Base-by-base conservation (phyloP, 2,113 vertebrate genomes). In the Stictonetta naevosa region DNA sequence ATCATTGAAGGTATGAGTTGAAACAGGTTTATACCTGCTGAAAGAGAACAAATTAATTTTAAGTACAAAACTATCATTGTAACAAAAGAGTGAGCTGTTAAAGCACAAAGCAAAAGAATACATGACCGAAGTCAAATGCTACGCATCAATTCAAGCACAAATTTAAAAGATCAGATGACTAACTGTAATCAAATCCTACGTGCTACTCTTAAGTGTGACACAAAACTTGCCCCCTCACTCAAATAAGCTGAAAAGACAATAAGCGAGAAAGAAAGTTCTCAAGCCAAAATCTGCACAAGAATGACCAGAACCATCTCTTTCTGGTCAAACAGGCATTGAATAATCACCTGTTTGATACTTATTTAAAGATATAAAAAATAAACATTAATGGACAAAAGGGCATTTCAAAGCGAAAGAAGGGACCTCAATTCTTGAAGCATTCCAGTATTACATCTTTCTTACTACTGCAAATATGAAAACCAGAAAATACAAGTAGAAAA, bases 1-100 rank as follows among this genome's bases (percentile, higher is more conserved):
- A 97, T 93, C 94, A 96, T 3, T 92, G 92, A 94, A 95, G 96
- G 83, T 76, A 90, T 93, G 92, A 93, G 91, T 90, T 96, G 95
- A 96, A 97, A 97, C 88, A 95, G 90, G 79, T 83, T 92, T 97
- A 95, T 86, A 97, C 92, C 95, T 96, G 95, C 94, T 97, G 96
- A 93, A 96, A 97, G 79, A 97, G 86, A 97, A 95, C 63, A 95
- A 97, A 94, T 94, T 92, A 73, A 63, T 90, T 93, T 94, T 96
- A 93, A 90, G 95, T 93, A 93, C 5, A n/a, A 75, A 86, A 94
- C 59, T 13, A 69, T 9, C 58, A 72, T n/a, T 3, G 34, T 50
- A 85, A 83, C 5, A n/a, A 1, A 83, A 68, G 48, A 90, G 40
- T 69, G 67, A 87, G 69, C 82, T 85, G 63, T 74, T 77, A 79